Evolutionary conservation across 2,113 vertebrate species (phyloP), one percentile per base, ranked within the genome.

Genomic region (Neogobius melanostomus): DNA sequence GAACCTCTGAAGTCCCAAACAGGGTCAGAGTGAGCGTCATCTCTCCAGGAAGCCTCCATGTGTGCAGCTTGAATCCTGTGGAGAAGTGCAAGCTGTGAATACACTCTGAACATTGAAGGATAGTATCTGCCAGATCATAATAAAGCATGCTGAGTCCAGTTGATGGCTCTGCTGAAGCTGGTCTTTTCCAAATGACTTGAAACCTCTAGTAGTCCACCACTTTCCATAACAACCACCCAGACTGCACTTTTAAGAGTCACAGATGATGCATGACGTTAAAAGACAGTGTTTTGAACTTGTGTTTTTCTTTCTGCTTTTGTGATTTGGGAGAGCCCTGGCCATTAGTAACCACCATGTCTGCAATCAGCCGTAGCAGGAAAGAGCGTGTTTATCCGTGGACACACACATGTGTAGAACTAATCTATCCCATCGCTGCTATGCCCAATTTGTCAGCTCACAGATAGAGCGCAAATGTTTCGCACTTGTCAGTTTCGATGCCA

Each of bases 1-100:
- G 69, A 78, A 70, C 65, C 53, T 12, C 28, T 53, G 69, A 85
- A 76, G 75, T 75, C 78, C 48, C 74, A 72, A 66, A 66, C 71
- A 69, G 69, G 82, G 81, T 88, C 74, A 85, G 56, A 68, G 71
- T 60, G 69, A 82, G 78, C 64, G 16, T 53, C 60, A 68, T 65
- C 86, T 79, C 85, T 78, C 83, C 86, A 77, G 82, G 88, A 83
- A 67, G 67, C 79, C 77, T 74, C 87, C 90, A 91, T 91, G 88
- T 91, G 92, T 87, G 82, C 83, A 84, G 84, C 89, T 88, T 89
- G 90, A 90, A 85, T 84, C 88, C 85, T 68, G 79, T 66, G 63
- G 87, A 90, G 92, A 90, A 86, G 85, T 79, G 81, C 90, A 92
- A 91, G 90, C 90, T 93, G 90, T 92, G 88, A 92, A 91, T 89